These are phyloP conservation scores for Trichacis sp. DNA, from an alignment of 2,888 invertebrate species.

Conservation along the genomic window DNA sequence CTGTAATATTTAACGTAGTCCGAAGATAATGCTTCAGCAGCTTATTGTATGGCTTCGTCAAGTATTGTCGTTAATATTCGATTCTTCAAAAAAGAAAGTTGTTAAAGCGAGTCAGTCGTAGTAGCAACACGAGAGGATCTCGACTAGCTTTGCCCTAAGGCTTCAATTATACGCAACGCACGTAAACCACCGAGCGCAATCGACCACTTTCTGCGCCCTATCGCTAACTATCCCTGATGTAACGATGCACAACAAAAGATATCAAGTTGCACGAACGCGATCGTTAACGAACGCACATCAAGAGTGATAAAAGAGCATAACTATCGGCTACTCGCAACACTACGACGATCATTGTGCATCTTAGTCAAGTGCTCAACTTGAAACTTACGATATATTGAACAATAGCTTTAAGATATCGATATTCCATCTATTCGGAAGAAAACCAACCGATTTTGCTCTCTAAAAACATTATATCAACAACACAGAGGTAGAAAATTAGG, in stretches of 20 bases:
- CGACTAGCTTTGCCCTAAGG: slow-evolving; percentile 48
- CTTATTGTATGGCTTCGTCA: not conserved
- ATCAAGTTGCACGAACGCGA: slow-evolving; percentile 61
- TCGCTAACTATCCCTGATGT: slow-evolving; percentile 53
- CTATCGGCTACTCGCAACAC: too few relatives aligned
- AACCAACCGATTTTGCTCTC: too few relatives aligned
- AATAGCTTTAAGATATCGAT: too few relatives aligned
- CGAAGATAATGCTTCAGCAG: too few relatives aligned
- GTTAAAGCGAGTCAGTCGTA: slow-evolving; percentile 26
- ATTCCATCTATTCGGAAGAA: too few relatives aligned
- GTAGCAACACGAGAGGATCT: slow-evolving; percentile 37
- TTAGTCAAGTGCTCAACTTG: too few relatives aligned
- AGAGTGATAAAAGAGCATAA: slow-evolving; percentile 6
- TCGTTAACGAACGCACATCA: slow-evolving; percentile 58
- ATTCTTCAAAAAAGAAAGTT: slow-evolving; percentile 28
- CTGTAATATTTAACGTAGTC: too few relatives aligned
- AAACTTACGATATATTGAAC: too few relatives aligned
- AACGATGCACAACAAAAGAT: slow-evolving; percentile 62
- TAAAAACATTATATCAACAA: too few relatives aligned
- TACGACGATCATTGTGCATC: too few relatives aligned
- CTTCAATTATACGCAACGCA: slow-evolving; percentile 52
- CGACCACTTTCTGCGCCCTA: slow-evolving; percentile 57
- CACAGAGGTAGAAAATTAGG: too few relatives aligned
- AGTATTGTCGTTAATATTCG: slow-evolving; percentile 26
- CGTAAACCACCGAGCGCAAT: slow-evolving; percentile 53